Evolutionary conservation across 2,797 vertebrate genomes (phyloP).

Genomic region (Acipenser oxyrinchus): DNA sequence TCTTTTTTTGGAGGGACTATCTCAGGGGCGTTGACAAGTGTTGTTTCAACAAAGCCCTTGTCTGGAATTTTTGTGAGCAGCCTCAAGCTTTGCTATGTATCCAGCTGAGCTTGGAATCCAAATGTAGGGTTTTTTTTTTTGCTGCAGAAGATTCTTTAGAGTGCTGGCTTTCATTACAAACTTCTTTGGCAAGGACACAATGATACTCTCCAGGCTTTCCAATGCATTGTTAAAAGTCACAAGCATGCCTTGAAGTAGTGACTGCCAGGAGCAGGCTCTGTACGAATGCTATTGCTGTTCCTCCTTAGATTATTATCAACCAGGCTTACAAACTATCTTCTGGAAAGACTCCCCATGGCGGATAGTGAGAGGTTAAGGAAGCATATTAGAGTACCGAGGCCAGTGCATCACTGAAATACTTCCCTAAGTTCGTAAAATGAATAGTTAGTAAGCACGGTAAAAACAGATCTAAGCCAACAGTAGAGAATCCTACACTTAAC

Average conservation of each 20-base stretch:
- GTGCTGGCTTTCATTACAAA: background rate
- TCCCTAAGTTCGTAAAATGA: too few relatives aligned
- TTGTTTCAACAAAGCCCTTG: background rate
- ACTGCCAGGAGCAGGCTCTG: too few relatives aligned
- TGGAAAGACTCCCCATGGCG: too few relatives aligned
- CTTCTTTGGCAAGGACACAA: background rate
- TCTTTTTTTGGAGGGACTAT: background rate
- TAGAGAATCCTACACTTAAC: too few relatives aligned
- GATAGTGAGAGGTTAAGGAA: too few relatives aligned
- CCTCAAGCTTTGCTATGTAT: background rate
- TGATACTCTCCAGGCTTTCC: background rate
- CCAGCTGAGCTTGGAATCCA: background rate
- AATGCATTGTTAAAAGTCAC: background rate
- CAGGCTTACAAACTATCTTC: too few relatives aligned
- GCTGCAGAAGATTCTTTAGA: background rate
- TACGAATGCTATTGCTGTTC: too few relatives aligned
- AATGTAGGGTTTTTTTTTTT: background rate
- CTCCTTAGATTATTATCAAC: too few relatives aligned
- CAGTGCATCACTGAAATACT: too few relatives aligned
- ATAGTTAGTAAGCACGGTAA: too few relatives aligned
- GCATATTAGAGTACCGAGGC: too few relatives aligned
- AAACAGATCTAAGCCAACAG: too few relatives aligned
- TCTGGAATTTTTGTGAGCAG: background rate
- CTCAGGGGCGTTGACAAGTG: background rate
- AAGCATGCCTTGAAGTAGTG: background rate